These are phyloP conservation scores for Centropus bengalensis DNA, from an alignment of 2,113 vertebrate species.

Conservation along the genomic window DNA sequence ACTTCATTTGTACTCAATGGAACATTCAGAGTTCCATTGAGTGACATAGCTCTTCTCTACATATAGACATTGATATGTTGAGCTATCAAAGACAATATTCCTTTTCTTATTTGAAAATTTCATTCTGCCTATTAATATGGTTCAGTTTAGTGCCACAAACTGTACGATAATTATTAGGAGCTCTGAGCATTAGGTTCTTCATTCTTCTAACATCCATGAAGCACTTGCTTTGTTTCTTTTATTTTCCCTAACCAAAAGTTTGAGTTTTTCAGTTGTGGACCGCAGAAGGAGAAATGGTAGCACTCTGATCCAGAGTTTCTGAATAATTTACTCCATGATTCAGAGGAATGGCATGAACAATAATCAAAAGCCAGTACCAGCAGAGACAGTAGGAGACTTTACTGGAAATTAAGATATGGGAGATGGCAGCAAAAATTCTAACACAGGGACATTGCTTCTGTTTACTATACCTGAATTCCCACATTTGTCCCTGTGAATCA, in stretches of 20 bases:
- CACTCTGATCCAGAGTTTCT: background rate
- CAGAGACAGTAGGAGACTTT: background rate
- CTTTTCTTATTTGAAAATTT: background rate
- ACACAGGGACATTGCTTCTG: background rate
- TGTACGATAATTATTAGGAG: background rate
- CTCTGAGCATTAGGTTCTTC: background rate
- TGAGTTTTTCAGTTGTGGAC: background rate
- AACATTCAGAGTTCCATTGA: background rate
- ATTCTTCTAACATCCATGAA: background rate
- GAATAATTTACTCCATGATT: background rate
- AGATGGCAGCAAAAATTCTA: background rate
- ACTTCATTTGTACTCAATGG: background rate
- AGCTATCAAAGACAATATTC: background rate
- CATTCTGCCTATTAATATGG: background rate
- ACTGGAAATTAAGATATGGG: background rate
- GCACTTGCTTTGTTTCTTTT: background rate
- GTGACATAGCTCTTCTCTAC: background rate
- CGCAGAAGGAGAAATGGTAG: background rate
- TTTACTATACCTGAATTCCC: background rate
- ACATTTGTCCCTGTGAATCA: background rate
- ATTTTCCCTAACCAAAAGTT: background rate
- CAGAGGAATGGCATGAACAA: background rate
- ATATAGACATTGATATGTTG: background rate
- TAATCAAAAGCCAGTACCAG: background rate
- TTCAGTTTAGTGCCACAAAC: background rate